Evolutionary conservation across 2,888 invertebrate species (phyloP).

Genomic region (Osedax frankpressi): DNA sequence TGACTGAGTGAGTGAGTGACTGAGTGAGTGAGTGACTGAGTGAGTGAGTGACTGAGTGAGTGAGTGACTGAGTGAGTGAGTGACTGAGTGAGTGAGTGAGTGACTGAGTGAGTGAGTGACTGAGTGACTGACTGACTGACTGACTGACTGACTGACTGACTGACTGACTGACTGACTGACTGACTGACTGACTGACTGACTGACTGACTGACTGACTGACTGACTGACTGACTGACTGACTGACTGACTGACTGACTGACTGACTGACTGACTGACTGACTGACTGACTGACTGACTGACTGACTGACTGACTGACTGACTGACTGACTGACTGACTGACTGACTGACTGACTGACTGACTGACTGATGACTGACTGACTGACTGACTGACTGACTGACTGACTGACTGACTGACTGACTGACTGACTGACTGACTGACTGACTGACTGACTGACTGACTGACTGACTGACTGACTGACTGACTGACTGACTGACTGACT

Average conservation of each 20-base stretch:
- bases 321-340: background rate
- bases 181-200: background rate
- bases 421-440: conserved; percentile 15
- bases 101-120: conserved; percentile 21
- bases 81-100: conserved; percentile 18
- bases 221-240: background rate
- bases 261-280: background rate
- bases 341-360: background rate
- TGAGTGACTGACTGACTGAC: conserved; percentile 19
- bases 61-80: conserved; percentile 3
- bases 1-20: background rate
- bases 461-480: conserved; percentile 22
- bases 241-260: background rate
- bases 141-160: conserved; percentile 20
- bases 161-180: conserved; percentile 16
- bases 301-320: background rate
- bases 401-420: background rate
- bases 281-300: background rate
- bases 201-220: background rate
- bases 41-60: conserved; percentile 4
- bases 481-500: conserved; percentile 22
- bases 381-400: background rate
- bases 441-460: conserved; percentile 23
- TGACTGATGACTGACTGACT: too few relatives aligned
- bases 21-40: background rate